A percentile compares a stretch with the other conserved stretches of the same genome.
phyloP scores from a whole-genome alignment of 2,797 vertebrate species.

The Selene dorsalis region DNA sequence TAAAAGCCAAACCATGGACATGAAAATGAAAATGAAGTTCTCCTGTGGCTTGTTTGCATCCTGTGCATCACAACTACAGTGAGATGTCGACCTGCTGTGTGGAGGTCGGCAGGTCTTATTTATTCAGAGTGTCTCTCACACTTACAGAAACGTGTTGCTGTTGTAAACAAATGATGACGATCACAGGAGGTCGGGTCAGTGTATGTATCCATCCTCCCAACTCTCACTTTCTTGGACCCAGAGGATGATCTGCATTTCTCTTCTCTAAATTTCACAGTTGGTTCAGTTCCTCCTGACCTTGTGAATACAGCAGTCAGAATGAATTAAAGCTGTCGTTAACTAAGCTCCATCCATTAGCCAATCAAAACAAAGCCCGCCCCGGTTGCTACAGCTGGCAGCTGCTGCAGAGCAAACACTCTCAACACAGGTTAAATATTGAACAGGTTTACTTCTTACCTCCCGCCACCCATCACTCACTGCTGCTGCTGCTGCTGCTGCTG shows the following conservation, averaged over 20 bases:
- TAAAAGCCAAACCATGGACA: neutral
- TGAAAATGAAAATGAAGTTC: constrained; percentile 10
- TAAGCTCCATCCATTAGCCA: constrained; percentile 59
- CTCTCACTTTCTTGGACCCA: constrained; percentile 8
- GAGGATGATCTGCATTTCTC: constrained; percentile 7
- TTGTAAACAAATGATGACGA: neutral
- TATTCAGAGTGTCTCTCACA: no score
- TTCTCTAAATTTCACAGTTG: constrained; percentile 4
- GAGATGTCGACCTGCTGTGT: constrained; percentile 3
- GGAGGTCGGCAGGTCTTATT: no score
- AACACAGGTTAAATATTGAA: constrained; percentile 77
- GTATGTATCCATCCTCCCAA: neutral
- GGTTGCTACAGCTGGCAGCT: constrained; percentile 62
- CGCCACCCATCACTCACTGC: constrained; percentile 52
- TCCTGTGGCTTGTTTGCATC: constrained; percentile 9
- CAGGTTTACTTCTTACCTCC: constrained; percentile 57
- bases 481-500: constrained; percentile 1
- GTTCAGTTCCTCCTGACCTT: constrained; percentile 40
- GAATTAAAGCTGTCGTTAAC: constrained; percentile 47
- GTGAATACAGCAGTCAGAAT: constrained; percentile 37
- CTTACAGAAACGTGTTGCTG: no score
- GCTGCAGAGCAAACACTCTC: constrained; percentile 64
- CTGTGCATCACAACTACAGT: neutral
- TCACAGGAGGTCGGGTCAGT: neutral
- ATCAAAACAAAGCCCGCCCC: constrained; percentile 61